A percentile compares a stretch with the other conserved stretches of the same genome.
phyloP scores from a whole-genome alignment of 2,113 vertebrate species.

The Aldabrachelys gigantea region DNA sequence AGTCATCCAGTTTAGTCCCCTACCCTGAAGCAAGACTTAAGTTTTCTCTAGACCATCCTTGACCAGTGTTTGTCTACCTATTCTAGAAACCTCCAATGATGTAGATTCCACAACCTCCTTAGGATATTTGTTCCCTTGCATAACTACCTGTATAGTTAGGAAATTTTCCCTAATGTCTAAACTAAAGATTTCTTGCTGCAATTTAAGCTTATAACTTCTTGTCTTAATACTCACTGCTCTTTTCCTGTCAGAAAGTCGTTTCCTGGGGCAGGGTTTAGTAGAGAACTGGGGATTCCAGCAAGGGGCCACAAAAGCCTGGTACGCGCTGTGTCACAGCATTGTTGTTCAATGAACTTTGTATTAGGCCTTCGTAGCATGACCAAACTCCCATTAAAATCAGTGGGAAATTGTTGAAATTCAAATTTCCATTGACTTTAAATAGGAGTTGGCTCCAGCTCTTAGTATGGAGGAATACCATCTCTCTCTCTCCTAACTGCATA shows the following conservation, averaged over 20 bases:
- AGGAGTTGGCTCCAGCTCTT: neutral
- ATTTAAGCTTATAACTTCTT: neutral
- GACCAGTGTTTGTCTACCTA: neutral
- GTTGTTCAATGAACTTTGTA: neutral
- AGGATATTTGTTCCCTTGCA: neutral
- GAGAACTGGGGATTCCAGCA: neutral
- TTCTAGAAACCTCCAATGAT: neutral
- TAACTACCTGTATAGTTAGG: neutral
- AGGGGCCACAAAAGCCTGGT: neutral
- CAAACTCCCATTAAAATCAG: neutral
- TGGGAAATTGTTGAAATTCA: too few relatives aligned
- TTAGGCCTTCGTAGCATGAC: neutral
- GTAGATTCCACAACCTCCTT: neutral
- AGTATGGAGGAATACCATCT: slow-evolving; percentile 42
- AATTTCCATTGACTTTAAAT: neutral
- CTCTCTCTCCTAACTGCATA: slow-evolving; percentile 19
- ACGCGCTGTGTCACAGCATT: neutral
- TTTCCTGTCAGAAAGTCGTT: neutral
- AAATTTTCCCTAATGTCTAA: neutral
- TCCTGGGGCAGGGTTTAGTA: neutral
- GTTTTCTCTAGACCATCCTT: neutral
- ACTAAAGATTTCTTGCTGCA: neutral
- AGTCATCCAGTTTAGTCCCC: neutral
- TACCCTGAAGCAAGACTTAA: neutral
- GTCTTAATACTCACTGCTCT: neutral